Evolutionary conservation across 2,888 invertebrate species (phyloP).

Genomic region (Branchipolynoe longqiensis): DNA sequence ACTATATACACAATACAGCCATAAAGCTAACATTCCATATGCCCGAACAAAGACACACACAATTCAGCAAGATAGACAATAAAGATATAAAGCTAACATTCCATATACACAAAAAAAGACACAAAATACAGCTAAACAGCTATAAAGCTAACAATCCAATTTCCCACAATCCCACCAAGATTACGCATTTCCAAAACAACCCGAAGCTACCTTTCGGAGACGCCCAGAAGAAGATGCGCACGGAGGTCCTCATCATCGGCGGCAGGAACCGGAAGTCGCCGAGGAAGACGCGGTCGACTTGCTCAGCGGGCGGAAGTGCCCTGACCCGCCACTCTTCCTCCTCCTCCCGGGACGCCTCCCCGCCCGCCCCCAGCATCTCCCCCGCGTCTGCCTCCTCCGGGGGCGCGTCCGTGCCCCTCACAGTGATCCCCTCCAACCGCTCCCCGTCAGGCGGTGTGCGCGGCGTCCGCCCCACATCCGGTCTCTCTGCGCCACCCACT

Average conservation of each 20-base stretch:
- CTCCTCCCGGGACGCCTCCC: not conserved
- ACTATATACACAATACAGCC: too few relatives aligned
- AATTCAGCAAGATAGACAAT: too few relatives aligned
- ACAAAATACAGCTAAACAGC: too few relatives aligned
- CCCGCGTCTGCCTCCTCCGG: not conserved
- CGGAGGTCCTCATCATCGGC: slow-evolving; percentile 23
- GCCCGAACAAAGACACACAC: too few relatives aligned
- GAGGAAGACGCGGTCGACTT: slow-evolving; percentile 9
- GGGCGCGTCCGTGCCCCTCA: not conserved
- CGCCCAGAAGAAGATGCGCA: slow-evolving; percentile 19
- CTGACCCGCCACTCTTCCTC: slow-evolving; percentile 16
- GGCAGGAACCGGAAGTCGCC: slow-evolving; percentile 43
- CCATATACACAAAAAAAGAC: too few relatives aligned
- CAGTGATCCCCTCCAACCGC: not conserved
- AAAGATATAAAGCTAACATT: too few relatives aligned
- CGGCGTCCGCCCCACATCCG: not conserved
- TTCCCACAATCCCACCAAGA: too few relatives aligned
- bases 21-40: too few relatives aligned
- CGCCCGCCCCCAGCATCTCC: not conserved
- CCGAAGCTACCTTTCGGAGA: slow-evolving; percentile 35
- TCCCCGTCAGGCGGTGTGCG: not conserved
- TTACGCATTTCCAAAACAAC: too few relatives aligned
- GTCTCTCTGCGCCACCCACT: not conserved
- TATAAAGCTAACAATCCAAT: too few relatives aligned
- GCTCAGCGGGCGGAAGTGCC: not conserved